These are phyloP conservation scores for Pangasianodon hypophthalmus DNA, from an alignment of 2,113 vertebrate species.

Conservation along the genomic window DNA sequence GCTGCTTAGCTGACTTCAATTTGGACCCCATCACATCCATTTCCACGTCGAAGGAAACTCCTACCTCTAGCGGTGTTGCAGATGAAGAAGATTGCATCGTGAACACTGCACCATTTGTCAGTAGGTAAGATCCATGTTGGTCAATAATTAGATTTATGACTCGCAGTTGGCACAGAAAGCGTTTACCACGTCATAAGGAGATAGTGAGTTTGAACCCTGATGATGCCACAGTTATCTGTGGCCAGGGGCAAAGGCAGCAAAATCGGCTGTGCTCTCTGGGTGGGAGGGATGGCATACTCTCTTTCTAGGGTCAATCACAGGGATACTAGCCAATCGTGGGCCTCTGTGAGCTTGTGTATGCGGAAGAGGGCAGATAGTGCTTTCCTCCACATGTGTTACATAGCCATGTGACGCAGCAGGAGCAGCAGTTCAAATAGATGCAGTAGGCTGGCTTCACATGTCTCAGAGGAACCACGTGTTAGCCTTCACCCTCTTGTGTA, in stretches of 20 bases:
- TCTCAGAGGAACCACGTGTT: neutral
- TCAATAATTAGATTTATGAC: neutral
- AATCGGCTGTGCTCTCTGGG: neutral
- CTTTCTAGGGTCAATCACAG: neutral
- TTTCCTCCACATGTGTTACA: neutral
- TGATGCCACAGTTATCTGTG: neutral
- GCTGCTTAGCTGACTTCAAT: slow-evolving; percentile 72
- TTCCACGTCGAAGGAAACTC: slow-evolving; percentile 78
- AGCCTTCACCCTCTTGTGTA: neutral
- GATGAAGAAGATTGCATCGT: slow-evolving; percentile 58
- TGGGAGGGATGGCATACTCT: neutral
- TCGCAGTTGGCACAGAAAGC: neutral
- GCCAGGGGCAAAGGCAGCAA: too few relatives aligned
- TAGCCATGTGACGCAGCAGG: neutral
- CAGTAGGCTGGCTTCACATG: neutral
- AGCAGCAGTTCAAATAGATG: neutral
- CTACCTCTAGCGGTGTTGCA: slow-evolving; percentile 10
- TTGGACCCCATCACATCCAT: slow-evolving; percentile 79
- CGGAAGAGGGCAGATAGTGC: neutral
- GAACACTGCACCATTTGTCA: slow-evolving; percentile 63
- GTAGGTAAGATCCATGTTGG: slow-evolving; percentile 71
- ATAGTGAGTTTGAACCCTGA: neutral
- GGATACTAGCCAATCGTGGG: neutral
- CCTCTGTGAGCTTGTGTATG: neutral
- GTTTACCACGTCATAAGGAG: neutral